Conservation (phyloP, 2,113 vertebrate genomes). For the Psilopogon haemacephalus region DNA sequence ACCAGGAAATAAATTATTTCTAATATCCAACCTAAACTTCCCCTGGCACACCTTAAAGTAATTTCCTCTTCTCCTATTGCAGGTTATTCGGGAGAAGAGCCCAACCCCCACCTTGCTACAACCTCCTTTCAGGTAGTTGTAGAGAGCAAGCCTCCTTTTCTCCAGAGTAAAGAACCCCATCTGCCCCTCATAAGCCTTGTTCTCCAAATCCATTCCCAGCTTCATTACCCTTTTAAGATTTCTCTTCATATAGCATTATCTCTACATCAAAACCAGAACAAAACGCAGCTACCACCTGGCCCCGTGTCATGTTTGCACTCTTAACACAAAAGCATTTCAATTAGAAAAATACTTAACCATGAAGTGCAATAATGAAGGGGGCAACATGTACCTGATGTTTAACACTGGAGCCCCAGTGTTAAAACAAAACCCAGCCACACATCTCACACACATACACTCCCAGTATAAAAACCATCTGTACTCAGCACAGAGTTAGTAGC, state of each 20-base stretch:
- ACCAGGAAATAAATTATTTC: too few relatives aligned
- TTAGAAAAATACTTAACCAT: not conserved
- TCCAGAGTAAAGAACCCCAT: too few relatives aligned
- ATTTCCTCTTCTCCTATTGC: too few relatives aligned
- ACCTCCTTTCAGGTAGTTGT: too few relatives aligned
- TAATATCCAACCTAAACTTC: too few relatives aligned
- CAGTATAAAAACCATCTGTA: conserved; percentile 3
- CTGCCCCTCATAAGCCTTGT: too few relatives aligned
- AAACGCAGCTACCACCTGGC: not conserved
- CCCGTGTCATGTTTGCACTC: not conserved
- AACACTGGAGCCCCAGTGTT: not conserved
- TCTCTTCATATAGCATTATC: not conserved
- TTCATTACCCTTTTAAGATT: not conserved
- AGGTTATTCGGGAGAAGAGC: too few relatives aligned
- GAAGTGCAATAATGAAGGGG: not conserved
- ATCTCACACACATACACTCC: not conserved
- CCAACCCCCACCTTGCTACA: too few relatives aligned
- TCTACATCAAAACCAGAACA: not conserved
- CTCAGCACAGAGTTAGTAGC: conserved; percentile 5
- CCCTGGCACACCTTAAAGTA: too few relatives aligned
- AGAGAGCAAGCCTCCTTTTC: too few relatives aligned
- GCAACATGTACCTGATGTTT: not conserved
- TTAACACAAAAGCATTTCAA: not conserved
- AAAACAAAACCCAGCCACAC: not conserved
- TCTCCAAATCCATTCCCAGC: too few relatives aligned